Evolutionary conservation across 2,797 vertebrate genomes (phyloP), one percentile per base, ranked within the genome.

Genomic region (Lepus oiostolus): DNA sequence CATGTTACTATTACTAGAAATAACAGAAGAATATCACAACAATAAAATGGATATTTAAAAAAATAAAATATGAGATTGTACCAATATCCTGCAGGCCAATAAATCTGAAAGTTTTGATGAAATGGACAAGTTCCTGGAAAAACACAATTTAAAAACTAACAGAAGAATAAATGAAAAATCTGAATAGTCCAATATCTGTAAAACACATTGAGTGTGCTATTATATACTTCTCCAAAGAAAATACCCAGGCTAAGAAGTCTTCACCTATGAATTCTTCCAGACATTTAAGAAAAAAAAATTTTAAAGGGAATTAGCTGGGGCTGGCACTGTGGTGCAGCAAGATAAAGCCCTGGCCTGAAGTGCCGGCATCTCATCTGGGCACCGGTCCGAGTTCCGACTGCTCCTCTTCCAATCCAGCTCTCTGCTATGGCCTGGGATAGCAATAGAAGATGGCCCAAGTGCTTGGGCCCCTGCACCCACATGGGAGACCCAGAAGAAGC

Each of bases 181-280:
- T 24, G 16, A 90, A 22, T 60, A 89, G 32, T 71, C 21, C 47
- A 60, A 0, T 76, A 68, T 71, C 62, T 89, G 38, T 12, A 32
- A 85, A 54, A 79, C n/a, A 70, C 62, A 54, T 65, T n/a, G n/a
- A 83, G 65, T 42, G 17, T 47, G 16, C 4, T 38, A 52, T 60
- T 81, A 38, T 72, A 90, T 79, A 82, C 5, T 85, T 68, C 17
- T 60, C 54, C 47, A 85, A 83, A 76, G 22, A 38, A 84, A 90
- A 91, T 54, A 74, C 22, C 10, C 30, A 71, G 16, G 35, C 12
- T 82, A n/a, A 92, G 32, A 85, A 16, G 1, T 82, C 47, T 83
- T 91, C 58, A 32, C 5, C 12, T 42, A 19, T 75, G 28, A 91
- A n/a, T 60, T 92, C 38, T 89, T 86, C 47, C 62, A n/a, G 81